Percentiles rank a stretch among this genome's conserved stretches.
Evolutionary conservation across 2,113 vertebrate species (phyloP).

Genomic region (Cebidichthys violaceus): DNA sequence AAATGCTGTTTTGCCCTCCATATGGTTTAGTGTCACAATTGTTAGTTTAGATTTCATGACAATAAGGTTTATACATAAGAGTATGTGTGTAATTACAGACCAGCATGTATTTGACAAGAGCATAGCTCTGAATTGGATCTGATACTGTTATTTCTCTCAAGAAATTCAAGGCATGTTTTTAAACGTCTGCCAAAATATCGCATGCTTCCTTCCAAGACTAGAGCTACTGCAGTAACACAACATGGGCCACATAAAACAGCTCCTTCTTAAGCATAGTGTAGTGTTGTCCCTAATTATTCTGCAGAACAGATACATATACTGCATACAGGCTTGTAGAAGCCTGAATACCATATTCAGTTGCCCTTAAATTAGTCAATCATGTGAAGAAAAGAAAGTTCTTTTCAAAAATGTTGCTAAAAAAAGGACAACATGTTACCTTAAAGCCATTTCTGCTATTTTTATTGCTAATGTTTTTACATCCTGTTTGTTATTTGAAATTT

Average conservation of each 20-base stretch:
- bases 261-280: background rate
- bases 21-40: constrained; percentile 8
- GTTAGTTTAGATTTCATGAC: constrained; percentile 8
- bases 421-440: background rate
- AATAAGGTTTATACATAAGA: background rate
- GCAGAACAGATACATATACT: constrained; percentile 4
- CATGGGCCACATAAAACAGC: constrained; percentile 6
- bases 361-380: background rate
- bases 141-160: background rate
- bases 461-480: background rate
- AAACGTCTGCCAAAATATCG: constrained; percentile 3
- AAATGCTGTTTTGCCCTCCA: background rate
- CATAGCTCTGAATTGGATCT: constrained; percentile 28
- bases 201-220: background rate
- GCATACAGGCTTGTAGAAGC: background rate
- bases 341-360: background rate
- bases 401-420: background rate
- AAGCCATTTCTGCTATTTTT: background rate
- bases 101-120: background rate
- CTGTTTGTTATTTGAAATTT: background rate
- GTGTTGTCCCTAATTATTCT: background rate
- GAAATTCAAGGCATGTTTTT: constrained; percentile 2
- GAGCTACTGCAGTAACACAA: constrained; percentile 13
- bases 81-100: background rate
- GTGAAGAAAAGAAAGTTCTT: background rate